phyloP scores from a whole-genome alignment of 37 sponge, comb jelly and placozoan species.

The Chondrosia reniformis region DNA sequence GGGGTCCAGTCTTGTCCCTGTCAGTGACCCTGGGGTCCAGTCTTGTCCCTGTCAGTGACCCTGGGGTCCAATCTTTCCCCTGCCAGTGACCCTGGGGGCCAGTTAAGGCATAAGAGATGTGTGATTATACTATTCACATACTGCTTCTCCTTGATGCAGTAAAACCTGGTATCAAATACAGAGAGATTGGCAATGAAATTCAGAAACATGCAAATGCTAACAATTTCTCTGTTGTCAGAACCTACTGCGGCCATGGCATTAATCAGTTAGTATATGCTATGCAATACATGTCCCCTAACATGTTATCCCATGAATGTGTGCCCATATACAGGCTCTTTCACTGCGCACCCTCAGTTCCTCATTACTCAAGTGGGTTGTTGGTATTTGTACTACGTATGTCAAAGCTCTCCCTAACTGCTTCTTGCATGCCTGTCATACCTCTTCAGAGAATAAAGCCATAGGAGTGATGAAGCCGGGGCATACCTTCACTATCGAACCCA shows the following conservation, averaged over 20 bases:
- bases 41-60: no score
- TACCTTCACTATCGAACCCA: slow-evolving; percentile 96
- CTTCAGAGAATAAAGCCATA: slow-evolving; percentile 89
- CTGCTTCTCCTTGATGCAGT: slow-evolving; percentile 36
- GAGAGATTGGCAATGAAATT: slow-evolving; percentile 88
- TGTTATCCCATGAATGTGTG: neutral
- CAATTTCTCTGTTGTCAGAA: slow-evolving; percentile 83
- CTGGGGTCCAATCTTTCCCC: no score
- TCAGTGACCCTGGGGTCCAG: no score
- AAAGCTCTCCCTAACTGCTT: no score
- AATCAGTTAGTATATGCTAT: slow-evolving; percentile 56
- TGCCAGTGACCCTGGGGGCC: no score
- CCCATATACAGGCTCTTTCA: slow-evolving; percentile 79
- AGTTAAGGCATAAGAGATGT: no score
- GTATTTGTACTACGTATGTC: no score
- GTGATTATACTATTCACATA: no score
- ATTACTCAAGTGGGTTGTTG: slow-evolving; percentile 85
- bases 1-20: no score
- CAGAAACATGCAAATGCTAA: slow-evolving; percentile 75
- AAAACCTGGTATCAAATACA: slow-evolving; percentile 78
- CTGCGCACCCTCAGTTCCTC: slow-evolving; percentile 88
- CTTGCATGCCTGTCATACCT: neutral
- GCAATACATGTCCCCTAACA: neutral
- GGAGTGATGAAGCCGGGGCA: slow-evolving; percentile 96
- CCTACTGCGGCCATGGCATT: slow-evolving; percentile 97